Base-by-base conservation (phyloP, 2,888 invertebrate species). In the Agrochola circellaris region DNA sequence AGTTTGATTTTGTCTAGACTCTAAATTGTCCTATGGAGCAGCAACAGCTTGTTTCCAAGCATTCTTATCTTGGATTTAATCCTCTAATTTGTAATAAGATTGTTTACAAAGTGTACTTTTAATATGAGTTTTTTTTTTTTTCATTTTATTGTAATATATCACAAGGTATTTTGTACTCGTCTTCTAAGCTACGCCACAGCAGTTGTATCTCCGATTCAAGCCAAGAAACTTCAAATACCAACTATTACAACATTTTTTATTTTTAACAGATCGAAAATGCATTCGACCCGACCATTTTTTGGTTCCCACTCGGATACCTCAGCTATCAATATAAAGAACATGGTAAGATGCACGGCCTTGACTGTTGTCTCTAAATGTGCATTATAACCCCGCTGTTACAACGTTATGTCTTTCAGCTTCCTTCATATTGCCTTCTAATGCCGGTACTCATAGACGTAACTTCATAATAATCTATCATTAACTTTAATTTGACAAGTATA, bases 301-400 rank as follows among this genome's bases (percentile, higher is more conserved):
- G 95, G 97, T 82, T 97, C 97, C 34, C 97, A 97, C 84, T 98
- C 98, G 84, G 98, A 98, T 94, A 97, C 98, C 8, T 97, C 98
- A 7, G 96, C 97, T 77, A 96, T 97, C 74, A 96, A 96, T 89
- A 95, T 97, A 75, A 97, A 97, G 89, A 93, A 95, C 75, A 93
- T 97, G 96, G 97, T 97, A 97, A 96, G 94, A 77, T 73, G 75
- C 75, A 87, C 83, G 84, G n/a, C 67, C n/a, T 64, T 78, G 67
- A 56, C 26, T 67, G 48, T 68, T 64, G 58, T 56, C 34, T 51
- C 6, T 77, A 9, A 51, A 81, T 87, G 85, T 85, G 76, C 83
- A 77, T 69, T 75, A 26, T 79, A 82, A 84, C 75, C 83, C 76
- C 77, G 68, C 77, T 74, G 20, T 79, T 45, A 20, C 73, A 80